Evolutionary conservation across 2,113 vertebrate species (phyloP), one percentile per base, ranked within the genome.

Genomic region (Athene noctua): DNA sequence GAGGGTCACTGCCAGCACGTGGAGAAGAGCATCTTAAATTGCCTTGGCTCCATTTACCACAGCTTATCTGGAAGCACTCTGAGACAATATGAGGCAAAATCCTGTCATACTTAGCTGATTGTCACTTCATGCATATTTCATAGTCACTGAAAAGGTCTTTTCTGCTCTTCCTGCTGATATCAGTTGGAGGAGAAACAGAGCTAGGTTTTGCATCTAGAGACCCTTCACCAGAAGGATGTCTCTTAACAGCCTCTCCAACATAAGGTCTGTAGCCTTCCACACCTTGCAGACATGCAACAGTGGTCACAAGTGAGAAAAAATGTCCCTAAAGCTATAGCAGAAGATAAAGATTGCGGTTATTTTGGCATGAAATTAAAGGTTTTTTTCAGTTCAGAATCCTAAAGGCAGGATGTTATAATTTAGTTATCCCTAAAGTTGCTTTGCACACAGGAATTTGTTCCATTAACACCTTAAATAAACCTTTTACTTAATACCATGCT

Each of bases 41-140:
- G 29, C n/a, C 26, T 65, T n/a, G 0, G 4, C 44, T 91, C 6
- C 0, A 29, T 87, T 91, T 90, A 72, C 54, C 30, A 51, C 21
- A 42, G 27, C 8, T 92, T 87, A 54, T 82, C 80, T 81, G n/a
- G 34, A 84, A 62, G 10, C 2, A 27, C 25, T 75, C 55, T 61
- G 54, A 88, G 73, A 67, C 32, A 81, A 59, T 23, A 46, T 0
- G 3, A 85, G 17, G 19, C 21, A 91, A 87, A 96, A 75, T 34
- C 4, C 34, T 89, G 47, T 74, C 46, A 51, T 40, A 51, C 29
- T 15, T 77, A 67, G 30, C 42, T 78, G 71, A n/a, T 62, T 94
- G 65, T 83, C 81, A 68, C 57, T 93, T 97, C 87, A 96, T 92
- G 78, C 88, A 92, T 96, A 96, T 96, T 97, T 97, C 83, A 92